Base-by-base conservation (phyloP, 2,113 vertebrate genomes). In the Camelus dromedarius region DNA sequence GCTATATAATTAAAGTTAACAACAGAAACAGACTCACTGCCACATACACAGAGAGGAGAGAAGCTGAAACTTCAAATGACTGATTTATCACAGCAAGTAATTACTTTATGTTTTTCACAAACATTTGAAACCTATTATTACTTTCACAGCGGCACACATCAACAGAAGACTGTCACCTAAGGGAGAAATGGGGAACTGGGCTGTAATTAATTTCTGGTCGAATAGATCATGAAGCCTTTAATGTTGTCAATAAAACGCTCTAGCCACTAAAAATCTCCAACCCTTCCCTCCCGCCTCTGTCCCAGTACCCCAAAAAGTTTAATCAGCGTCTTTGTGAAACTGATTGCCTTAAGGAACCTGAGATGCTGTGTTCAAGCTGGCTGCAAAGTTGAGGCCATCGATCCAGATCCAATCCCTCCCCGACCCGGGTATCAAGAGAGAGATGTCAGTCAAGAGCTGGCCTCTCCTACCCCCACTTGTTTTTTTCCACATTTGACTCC, bases 121-220 rank as follows among this genome's bases (percentile, higher is more conserved):
- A 98, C 97, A 97, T 98, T 95, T 97, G 96, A 98, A 97, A 98
- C 98, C 93, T 98, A 96, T 98, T 98, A 98, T 98, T 98, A 98
- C 90, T 96, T 98, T 98, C 93, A 60, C 98, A 97, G 98, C 77
- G 50, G 96, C 96, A 93, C 75, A 0, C 96, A 98, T 98, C 98
- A 98, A 98, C 97, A 97, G 96, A 98, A 97, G 95, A 81, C 95
- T 92, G 98, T 98, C 98, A 98, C 98, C 98, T 96, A 87, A 42
- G 98, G 98, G 97, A 97, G 89, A 96, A 98, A 95, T 46, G 88
- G 97, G 97, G 97, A 98, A 92, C 96, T 89, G 97, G 97, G 97
- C 97, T 97, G 66, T 98, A 98, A 97, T 97, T 98, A 97, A 97
- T 98, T 98, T 98, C 93, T 96, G 96, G 97, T 67, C 97, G 48